Conservation (phyloP, 2,797 vertebrate genomes). For the Hippoglossus hippoglossus region DNA sequence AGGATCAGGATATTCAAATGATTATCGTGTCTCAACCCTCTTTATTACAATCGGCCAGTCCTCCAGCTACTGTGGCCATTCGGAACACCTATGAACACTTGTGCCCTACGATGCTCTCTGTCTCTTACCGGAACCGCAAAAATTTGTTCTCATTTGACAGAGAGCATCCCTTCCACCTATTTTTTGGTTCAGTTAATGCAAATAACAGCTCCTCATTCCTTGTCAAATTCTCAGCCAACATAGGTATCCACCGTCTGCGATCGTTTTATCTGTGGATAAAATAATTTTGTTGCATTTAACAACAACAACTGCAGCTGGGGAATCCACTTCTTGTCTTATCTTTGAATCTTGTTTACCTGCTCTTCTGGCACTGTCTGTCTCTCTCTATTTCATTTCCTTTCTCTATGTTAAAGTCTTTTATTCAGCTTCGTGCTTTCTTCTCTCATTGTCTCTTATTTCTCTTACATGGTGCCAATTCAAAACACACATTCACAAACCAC, state of each 20-base stretch:
- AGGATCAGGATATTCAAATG: no score
- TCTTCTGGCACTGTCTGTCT: conserved; percentile 20
- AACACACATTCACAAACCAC: conserved; percentile 42
- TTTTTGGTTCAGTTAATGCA: not conserved
- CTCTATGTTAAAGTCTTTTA: conserved; percentile 8
- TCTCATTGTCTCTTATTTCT: conserved; percentile 7
- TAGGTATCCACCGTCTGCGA: not conserved
- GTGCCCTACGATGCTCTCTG: no score
- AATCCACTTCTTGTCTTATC: not conserved
- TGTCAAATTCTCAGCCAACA: not conserved
- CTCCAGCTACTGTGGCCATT: no score
- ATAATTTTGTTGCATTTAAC: conserved; percentile 15
- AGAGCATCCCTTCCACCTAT: no score
- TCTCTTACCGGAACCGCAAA: not conserved
- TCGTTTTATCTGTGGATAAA: conserved; percentile 32
- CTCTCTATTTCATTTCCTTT: conserved; percentile 13
- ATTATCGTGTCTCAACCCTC: no score
- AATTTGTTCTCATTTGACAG: not conserved
- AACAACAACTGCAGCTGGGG: conserved; percentile 7
- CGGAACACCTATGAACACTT: no score
- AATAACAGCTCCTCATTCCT: not conserved
- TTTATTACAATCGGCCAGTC: no score
- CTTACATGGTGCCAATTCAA: conserved; percentile 25
- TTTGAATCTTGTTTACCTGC: conserved; percentile 40
- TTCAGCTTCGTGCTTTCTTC: not conserved